phyloP scores from a whole-genome alignment of 2,888 invertebrate genomes.

The Agrochola macilenta region DNA sequence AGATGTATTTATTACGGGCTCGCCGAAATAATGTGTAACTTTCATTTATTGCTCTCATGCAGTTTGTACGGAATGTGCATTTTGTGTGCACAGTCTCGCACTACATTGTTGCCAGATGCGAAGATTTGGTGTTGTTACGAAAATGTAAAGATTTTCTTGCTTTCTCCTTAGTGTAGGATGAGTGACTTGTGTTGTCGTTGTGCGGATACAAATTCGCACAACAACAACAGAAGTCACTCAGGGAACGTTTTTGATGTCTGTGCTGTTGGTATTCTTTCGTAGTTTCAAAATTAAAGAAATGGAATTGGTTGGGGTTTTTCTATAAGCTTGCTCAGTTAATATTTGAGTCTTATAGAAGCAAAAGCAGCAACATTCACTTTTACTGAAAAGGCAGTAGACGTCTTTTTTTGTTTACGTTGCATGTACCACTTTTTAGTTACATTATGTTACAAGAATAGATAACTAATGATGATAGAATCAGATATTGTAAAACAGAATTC shows the following conservation, averaged over 20 bases:
- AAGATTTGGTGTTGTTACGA: slow-evolving; percentile 43
- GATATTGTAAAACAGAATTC: too few species aligned
- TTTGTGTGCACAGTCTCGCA: slow-evolving; percentile 30
- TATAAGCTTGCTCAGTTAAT: neutral
- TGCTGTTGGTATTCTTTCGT: neutral
- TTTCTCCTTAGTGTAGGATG: slow-evolving; percentile 33
- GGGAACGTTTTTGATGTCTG: slow-evolving; percentile 11
- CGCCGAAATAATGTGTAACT: slow-evolving; percentile 69
- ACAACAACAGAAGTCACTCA: neutral
- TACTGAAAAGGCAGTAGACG: too few species aligned
- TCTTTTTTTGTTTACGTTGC: too few species aligned
- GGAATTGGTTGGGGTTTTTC: neutral
- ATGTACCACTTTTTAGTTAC: too few species aligned
- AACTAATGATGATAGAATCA: too few species aligned
- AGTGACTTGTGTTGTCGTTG: slow-evolving; percentile 39
- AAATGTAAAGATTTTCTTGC: slow-evolving; percentile 47
- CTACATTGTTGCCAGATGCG: slow-evolving; percentile 51
- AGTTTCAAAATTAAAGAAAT: neutral
- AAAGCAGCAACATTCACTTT: too few species aligned
- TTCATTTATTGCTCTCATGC: slow-evolving; percentile 65
- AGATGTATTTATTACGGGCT: slow-evolving; percentile 73
- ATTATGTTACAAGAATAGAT: too few species aligned
- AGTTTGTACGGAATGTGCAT: slow-evolving; percentile 59
- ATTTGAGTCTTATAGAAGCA: too few species aligned
- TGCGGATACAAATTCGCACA: neutral